Evolutionary conservation across 2,797 vertebrate species (phyloP).

Genomic region (Nyctalus aviator): DNA sequence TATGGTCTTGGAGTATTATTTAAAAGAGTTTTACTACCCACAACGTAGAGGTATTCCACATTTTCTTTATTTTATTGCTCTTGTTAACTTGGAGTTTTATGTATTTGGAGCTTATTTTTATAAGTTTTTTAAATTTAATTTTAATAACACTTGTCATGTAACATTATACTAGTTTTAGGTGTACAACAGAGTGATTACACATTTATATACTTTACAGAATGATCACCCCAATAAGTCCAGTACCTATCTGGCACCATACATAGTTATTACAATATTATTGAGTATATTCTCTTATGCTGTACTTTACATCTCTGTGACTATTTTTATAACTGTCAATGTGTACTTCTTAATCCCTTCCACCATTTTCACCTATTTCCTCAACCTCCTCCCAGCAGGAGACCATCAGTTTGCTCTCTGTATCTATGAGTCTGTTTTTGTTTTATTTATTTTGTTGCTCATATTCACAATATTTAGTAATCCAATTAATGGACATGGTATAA

Average conservation of each 20-base stretch:
- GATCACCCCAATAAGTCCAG: not conserved
- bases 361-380: not conserved
- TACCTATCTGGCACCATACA: not conserved
- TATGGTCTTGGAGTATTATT: not conserved
- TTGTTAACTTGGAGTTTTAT: not conserved
- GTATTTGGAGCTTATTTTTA: not conserved
- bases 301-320: not conserved
- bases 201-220: not conserved
- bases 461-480: not conserved
- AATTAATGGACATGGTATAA: not conserved
- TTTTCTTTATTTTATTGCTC: not conserved
- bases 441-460: not conserved
- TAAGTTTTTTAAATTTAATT: not conserved
- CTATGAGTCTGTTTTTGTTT: not conserved
- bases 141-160: not conserved
- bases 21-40: not conserved
- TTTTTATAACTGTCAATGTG: not conserved
- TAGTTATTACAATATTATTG: not conserved
- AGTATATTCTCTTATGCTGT: not conserved
- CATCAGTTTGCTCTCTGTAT: not conserved
- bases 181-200: not conserved
- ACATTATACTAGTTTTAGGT: not conserved
- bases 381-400: not conserved
- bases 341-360: not conserved
- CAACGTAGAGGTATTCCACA: not conserved